Evolutionary conservation across 2,888 invertebrate genomes (phyloP), one percentile per base, ranked within the genome.

Genomic region (Cenopis cana): DNA sequence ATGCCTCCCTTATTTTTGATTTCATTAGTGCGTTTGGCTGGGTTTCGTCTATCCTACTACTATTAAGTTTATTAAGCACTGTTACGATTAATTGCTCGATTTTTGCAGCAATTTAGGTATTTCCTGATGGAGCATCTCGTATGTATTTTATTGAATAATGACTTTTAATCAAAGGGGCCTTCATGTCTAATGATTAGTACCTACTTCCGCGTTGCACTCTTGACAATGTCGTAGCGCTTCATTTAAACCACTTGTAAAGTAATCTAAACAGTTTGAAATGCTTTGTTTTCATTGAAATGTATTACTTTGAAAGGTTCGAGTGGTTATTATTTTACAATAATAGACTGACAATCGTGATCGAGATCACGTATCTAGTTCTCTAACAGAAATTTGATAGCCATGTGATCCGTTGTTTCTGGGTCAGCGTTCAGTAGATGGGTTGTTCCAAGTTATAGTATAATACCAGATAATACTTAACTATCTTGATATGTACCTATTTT

Each of bases 341-440:
- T 79, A 83, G 79, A 79, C 79, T 14, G 14, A 38, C 75, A 76
- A 77, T 86, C 84, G 82, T 83, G 85, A 84, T 79, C 76, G 84
- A 78, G 77, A 82, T 88, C 86, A 85, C 85, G 85, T 83, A 75
- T 81, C 77, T 74, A 73, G 78, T 76, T 79, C 79, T 82, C 79
- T 81, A 81, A 82, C 82, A 83, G 88, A 87, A 87, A 90, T 89
- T 87, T 81, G 88, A 89, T 88, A 84, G 81, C 86, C 78, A 81
- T 85, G 79, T 85, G 61, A 67, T 67, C 36, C 49, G 36, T 80
- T 82, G 82, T 87, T 89, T 88, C 78, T 90, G 79, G 90, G 89
- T 90, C 89, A 89, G 54, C 55, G 49, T 41, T 67, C 49, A 61
- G 54, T 67, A 49, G 33, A 55, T 71, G 38, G 56, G 38, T 67